Evolutionary conservation across 2,888 invertebrate genomes (phyloP).

Genomic region (Punctoribates punctum): DNA sequence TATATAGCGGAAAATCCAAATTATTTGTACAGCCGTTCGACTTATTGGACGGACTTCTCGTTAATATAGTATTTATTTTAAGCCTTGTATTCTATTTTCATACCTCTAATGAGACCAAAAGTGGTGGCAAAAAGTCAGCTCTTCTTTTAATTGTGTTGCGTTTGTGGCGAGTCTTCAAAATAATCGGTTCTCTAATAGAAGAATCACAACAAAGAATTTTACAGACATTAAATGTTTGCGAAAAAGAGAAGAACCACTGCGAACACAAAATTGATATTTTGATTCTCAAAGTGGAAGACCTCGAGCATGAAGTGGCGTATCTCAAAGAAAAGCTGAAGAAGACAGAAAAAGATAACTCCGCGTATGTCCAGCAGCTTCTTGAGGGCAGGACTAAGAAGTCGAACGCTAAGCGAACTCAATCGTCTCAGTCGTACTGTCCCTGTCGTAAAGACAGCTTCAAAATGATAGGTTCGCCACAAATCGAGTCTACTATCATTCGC

Average conservation of each 20-base stretch:
- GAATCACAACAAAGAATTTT: slow-evolving; percentile 47
- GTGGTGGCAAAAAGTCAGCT: slow-evolving; percentile 46
- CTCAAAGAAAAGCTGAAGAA: slow-evolving; percentile 50
- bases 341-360: slow-evolving; percentile 47
- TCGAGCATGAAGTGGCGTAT: slow-evolving; percentile 50
- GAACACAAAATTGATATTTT: slow-evolving; percentile 50
- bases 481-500: not conserved
- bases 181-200: slow-evolving; percentile 47
- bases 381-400: slow-evolving; percentile 44
- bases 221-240: slow-evolving; percentile 47
- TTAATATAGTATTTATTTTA: slow-evolving; percentile 48
- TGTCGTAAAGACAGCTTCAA: slow-evolving; percentile 39
- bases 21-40: slow-evolving; percentile 40
- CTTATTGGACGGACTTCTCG: slow-evolving; percentile 49
- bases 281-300: slow-evolving; percentile 50
- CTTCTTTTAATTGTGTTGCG: slow-evolving; percentile 48
- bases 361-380: slow-evolving; percentile 32
- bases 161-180: slow-evolving; percentile 48
- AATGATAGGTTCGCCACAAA: not conserved
- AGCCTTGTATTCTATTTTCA: slow-evolving; percentile 47
- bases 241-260: slow-evolving; percentile 49
- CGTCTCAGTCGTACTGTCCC: slow-evolving; percentile 29
- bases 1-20: slow-evolving; percentile 36
- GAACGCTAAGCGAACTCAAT: slow-evolving; percentile 43
- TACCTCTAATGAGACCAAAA: slow-evolving; percentile 41